Conservation (phyloP, 2,797 vertebrate species). For the Novumbra hubbsi region DNA sequence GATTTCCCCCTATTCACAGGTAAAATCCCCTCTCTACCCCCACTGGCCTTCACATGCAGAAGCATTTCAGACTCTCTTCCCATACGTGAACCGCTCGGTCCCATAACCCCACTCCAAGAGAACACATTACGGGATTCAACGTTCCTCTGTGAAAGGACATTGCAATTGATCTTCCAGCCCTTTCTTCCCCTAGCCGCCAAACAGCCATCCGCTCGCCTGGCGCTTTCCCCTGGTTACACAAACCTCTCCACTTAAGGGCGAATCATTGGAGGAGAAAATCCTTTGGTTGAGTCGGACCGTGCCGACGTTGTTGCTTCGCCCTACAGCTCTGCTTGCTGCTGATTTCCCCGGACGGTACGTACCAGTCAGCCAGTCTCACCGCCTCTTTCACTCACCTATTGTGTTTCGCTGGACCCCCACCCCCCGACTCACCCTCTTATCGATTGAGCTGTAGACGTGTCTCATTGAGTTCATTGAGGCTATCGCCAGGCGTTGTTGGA, state of each 20-base stretch:
- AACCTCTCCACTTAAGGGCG: slow-evolving; percentile 24
- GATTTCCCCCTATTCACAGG: background rate
- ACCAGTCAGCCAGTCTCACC: slow-evolving; percentile 63
- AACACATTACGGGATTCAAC: background rate
- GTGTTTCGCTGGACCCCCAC: slow-evolving; percentile 77
- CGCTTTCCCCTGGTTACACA: slow-evolving; percentile 43
- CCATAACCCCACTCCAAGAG: background rate
- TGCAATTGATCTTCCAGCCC: slow-evolving; percentile 23
- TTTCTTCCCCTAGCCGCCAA: slow-evolving; percentile 3
- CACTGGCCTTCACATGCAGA: background rate
- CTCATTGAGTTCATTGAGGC: background rate
- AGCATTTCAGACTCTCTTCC: background rate
- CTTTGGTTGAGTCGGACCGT: background rate
- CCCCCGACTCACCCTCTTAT: slow-evolving; percentile 62
- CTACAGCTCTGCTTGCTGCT: slow-evolving; percentile 23
- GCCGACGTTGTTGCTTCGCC: background rate
- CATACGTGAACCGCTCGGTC: background rate
- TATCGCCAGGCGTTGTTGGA: background rate
- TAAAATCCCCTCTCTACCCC: background rate
- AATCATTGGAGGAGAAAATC: background rate
- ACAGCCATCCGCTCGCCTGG: background rate
- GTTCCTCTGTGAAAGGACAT: background rate
- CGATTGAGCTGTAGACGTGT: background rate
- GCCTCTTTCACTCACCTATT: slow-evolving; percentile 65
- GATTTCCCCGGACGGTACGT: slow-evolving; percentile 79